Conservation (phyloP, 2,797 vertebrate species). For the Potorous gilbertii region DNA sequence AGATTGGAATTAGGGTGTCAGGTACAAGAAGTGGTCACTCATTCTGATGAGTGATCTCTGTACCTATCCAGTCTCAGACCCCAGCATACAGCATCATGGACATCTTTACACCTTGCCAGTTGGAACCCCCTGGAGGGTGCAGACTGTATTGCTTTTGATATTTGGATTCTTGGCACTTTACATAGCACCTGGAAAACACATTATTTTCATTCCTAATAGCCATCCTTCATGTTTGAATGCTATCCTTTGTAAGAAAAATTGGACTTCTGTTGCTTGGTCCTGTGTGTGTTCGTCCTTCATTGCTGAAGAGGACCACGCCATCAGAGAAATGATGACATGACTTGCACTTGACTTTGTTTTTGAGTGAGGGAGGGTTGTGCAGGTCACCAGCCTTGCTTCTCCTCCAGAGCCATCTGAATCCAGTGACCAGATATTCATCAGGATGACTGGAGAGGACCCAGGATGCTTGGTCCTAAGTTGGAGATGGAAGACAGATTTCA, state of each 20-base stretch:
- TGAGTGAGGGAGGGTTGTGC: no score
- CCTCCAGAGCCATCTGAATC: no score
- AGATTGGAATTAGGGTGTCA: not conserved
- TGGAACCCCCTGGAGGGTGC: not conserved
- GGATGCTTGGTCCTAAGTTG: not conserved
- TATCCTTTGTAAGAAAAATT: not conserved
- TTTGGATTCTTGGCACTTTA: not conserved
- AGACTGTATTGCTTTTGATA: not conserved
- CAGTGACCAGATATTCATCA: no score
- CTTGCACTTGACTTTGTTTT: no score
- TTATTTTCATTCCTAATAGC: not conserved
- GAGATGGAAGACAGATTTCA: not conserved
- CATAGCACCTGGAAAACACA: rapidly evolving
- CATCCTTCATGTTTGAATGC: not conserved
- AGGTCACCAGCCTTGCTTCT: no score
- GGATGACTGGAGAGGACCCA: no score
- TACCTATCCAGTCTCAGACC: not conserved
- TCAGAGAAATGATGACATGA: no score
- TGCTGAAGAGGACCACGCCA: no score
- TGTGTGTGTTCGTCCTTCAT: no score
- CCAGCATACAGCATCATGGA: not conserved
- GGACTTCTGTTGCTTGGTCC: not conserved
- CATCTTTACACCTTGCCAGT: not conserved
- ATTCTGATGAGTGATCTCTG: not conserved
- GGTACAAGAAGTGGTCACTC: not conserved